Base-by-base conservation (phyloP, 2,888 invertebrate species). In the Adela reaumurella region DNA sequence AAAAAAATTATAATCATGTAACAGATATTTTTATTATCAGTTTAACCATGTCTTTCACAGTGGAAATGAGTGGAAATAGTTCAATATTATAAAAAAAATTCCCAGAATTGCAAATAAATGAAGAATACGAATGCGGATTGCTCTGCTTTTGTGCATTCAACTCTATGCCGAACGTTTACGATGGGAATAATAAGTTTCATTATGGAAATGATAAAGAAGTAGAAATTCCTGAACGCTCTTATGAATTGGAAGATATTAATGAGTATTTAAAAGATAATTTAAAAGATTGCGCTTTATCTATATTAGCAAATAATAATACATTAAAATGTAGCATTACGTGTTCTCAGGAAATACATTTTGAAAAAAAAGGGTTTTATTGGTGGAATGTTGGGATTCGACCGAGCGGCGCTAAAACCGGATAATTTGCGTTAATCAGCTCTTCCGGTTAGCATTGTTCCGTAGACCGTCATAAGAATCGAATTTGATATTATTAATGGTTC, bases 131-230 rank as follows among this genome's bases (percentile, higher is more conserved):
- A 43, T 54, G 56, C 46, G 54, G 52, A 18, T 48, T 56, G 5
- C 43, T 56, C 8, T 51, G 50, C 49, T 51, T 57, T 16, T 48
- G 46, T 10, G 53, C 55, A 14, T 55, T 55, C 43, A 56, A 58
- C 48, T 55, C 57, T n/a, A 56, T 56, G 16, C 56, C 56, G 2
- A 67, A 65, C 54, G 56, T 67, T 1, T 61, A 65, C 53, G 52
- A 53, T 29, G 53, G 51, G 43, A 60, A 64, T 50, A 64, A 63
- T 53, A 59, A 58, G 50, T 60, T 66, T 54, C 56, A 58, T 51
- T 52, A 51, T 49, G 54, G 50, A 24, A 16, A 49, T 28, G 45
- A 58, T 24, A 48, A 60, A 51, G 50, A 54, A 18, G 46, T 62
- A 14, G 56, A 49, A 35, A 57, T 63, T 46, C 60, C 62, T 19